phyloP scores from a whole-genome alignment of 2,113 vertebrate genomes.

The Erinaceus europaeus region DNA sequence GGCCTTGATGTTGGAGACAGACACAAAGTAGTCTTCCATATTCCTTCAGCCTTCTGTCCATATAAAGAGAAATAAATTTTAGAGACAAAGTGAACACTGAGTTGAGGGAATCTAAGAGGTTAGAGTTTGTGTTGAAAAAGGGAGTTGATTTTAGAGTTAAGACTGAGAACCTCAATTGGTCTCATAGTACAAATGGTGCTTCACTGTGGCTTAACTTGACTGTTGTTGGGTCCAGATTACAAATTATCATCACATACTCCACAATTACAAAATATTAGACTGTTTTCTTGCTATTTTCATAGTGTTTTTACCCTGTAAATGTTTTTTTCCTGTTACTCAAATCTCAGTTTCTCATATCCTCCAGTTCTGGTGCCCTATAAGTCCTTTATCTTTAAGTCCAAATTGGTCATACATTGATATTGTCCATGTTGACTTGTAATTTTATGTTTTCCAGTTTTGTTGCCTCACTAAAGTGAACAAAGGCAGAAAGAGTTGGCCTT shows the following conservation, averaged over 20 bases:
- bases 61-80: slow-evolving; percentile 9
- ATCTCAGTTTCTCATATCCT: not conserved
- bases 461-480: not conserved
- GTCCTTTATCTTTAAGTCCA: not conserved
- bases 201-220: not conserved
- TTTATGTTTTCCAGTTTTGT: not conserved
- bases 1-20: not conserved
- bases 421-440: not conserved
- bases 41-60: not conserved
- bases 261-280: not conserved
- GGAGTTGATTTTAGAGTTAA: not conserved
- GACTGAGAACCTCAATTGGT: not conserved
- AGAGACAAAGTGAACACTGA: not conserved
- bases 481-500: not conserved
- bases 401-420: not conserved
- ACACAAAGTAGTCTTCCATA: not conserved
- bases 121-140: not conserved
- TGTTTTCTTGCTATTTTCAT: not conserved
- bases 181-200: not conserved
- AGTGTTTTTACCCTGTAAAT: not conserved
- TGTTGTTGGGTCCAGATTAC: not conserved
- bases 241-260: not conserved
- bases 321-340: not conserved
- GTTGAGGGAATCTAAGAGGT: not conserved
- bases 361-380: not conserved